Conservation (phyloP, 2,888 invertebrate species). For the Teleogryllus oceanicus region DNA sequence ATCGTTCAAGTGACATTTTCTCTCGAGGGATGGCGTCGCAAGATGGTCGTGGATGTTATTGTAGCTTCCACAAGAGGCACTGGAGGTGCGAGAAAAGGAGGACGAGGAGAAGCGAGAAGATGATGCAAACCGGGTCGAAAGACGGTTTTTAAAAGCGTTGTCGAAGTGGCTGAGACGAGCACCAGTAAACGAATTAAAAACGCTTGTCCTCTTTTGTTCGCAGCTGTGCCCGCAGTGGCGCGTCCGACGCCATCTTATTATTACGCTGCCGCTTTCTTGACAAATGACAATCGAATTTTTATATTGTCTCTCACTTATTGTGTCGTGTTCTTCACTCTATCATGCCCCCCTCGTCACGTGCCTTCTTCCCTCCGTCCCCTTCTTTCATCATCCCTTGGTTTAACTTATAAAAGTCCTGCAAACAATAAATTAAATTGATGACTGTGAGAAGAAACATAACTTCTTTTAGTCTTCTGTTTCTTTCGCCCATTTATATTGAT, state of each 20-base stretch:
- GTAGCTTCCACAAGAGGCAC: background rate
- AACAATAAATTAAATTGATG: constrained; percentile 11
- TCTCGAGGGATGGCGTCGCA: constrained; percentile 18
- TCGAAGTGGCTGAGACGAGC: constrained; percentile 30
- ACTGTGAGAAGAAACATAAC: background rate
- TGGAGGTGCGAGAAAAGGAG: background rate
- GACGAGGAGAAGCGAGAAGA: constrained; percentile 18
- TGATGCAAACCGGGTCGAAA: constrained; percentile 23
- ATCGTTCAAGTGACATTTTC: constrained; percentile 23
- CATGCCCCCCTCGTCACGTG: background rate
- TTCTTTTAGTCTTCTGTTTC: background rate
- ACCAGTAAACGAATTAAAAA: constrained; percentile 36
- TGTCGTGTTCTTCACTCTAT: constrained; percentile 12
- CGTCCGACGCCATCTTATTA: constrained; percentile 3
- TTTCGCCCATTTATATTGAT: too few species aligned
- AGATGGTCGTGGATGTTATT: constrained; percentile 2
- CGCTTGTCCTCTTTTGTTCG: constrained; percentile 29
- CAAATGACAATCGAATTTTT: constrained; percentile 27
- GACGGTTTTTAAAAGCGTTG: constrained; percentile 34
- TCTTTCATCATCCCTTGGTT: background rate
- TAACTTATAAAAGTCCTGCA: background rate
- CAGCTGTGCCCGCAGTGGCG: constrained; percentile 31
- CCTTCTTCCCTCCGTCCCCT: background rate
- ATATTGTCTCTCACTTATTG: constrained; percentile 19
- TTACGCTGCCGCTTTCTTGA: constrained; percentile 19